Evolutionary conservation across 2,797 vertebrate genomes (phyloP).

Genomic region (Alectoris magna): DNA sequence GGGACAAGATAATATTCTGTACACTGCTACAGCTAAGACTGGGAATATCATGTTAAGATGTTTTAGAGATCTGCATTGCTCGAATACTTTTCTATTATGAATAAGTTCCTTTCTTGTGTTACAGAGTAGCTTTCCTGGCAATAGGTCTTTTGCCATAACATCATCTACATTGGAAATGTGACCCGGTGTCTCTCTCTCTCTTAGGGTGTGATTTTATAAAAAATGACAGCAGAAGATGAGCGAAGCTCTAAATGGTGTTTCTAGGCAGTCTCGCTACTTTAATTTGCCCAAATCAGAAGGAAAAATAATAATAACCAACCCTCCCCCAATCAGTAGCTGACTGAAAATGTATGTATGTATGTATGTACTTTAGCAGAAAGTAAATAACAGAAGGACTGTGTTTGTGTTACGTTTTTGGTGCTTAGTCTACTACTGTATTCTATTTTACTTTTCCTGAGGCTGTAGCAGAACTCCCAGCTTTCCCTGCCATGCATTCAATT

Average conservation of each 20-base stretch:
- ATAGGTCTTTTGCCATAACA: neutral
- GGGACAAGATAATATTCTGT: neutral
- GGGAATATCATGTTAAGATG: neutral
- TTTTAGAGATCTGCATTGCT: neutral
- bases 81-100: neutral
- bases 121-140: neutral
- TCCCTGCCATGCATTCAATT: neutral
- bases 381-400: neutral
- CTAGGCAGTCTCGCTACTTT: neutral
- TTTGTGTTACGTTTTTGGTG: neutral
- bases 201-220: neutral
- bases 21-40: neutral
- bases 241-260: neutral
- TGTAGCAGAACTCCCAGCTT: neutral
- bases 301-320: neutral
- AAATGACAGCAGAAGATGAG: neutral
- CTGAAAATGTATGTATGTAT: neutral
- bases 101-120: neutral
- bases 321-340: neutral
- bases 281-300: neutral
- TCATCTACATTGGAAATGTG: neutral
- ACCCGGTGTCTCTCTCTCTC: rapidly evolving
- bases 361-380: neutral
- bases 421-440: neutral
- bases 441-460: neutral